phyloP scores from a whole-genome alignment of 2,797 vertebrate species.

The Neosalanx taihuensis region DNA sequence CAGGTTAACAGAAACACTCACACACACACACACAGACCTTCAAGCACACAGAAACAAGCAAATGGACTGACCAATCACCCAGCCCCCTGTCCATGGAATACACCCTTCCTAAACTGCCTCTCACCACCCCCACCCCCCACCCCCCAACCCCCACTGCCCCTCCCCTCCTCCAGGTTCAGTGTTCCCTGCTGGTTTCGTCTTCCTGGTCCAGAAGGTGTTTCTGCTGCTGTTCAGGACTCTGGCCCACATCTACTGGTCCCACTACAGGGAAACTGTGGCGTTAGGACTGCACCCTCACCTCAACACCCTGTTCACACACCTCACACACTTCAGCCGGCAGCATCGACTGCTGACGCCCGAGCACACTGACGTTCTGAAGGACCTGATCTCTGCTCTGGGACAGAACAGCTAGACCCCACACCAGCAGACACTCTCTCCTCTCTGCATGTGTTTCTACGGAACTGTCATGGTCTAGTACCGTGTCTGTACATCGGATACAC shows the following conservation, averaged over 20 bases:
- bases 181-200: constrained; percentile 75
- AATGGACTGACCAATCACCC: neutral
- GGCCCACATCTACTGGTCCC: constrained; percentile 81
- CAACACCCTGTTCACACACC: constrained; percentile 79
- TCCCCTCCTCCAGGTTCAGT: constrained; percentile 57
- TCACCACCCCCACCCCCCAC: neutral
- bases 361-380: constrained; percentile 72
- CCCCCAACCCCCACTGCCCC: neutral
- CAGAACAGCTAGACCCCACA: constrained; percentile 33
- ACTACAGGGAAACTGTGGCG: constrained; percentile 73
- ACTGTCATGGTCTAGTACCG: neutral
- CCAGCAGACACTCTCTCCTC: constrained; percentile 2
- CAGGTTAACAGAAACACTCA: constrained; percentile 55
- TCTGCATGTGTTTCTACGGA: neutral
- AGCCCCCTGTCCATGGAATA: neutral
- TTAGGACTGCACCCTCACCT: constrained; percentile 79
- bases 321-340: constrained; percentile 75
- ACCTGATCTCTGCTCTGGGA: constrained; percentile 71
- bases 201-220: constrained; percentile 80
- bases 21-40: neutral
- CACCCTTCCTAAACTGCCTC: neutral
- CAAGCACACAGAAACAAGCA: neutral
- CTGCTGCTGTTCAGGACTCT: constrained; percentile 77
- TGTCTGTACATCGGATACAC: too few relatives aligned
- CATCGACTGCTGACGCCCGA: constrained; percentile 75